Evolutionary conservation across 2,888 invertebrate genomes (phyloP), one percentile per base, ranked within the genome.

Genomic region (Ennomos fuscantarius): DNA sequence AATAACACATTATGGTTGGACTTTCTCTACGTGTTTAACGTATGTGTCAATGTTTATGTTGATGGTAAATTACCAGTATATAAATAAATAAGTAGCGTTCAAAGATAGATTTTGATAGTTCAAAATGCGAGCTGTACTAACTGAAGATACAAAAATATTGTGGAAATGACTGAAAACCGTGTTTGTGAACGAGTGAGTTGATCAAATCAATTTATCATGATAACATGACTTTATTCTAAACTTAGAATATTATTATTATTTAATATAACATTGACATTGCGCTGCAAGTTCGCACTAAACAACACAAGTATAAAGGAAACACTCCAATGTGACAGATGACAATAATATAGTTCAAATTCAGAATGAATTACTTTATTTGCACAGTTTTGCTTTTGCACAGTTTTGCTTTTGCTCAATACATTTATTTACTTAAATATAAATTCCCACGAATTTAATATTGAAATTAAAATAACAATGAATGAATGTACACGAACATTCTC

Each of bases 61-160:
- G 36, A 51, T 24, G 24, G 39, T 51, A 50, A 53, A 60, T 60
- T 52, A 41, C 24, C 36, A 47, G 24, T 49, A 12, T 12, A 46
- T 55, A 9, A 41, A 39, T 43, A 11, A 35, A 11, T 32, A 8
- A 35, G 9, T 42, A 15, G 24, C 2, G 1, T 5, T 6, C 6
- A 24, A 1, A 24, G 24, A 0, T 24, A 6, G 24, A 24, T 24
- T 2, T 24, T 24, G 6, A 24, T 24, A 6, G 6, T 24, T 24
- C 6, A 6, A 3, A 6, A 24, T 24, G 24, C 24, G 24, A 24
- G 24, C 24, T 24, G 24, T 24, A 24, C 24, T 3, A 24, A 24
- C 24, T 24, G 6, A 24, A 24, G 5, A 24, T 24, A 34, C 5
- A 8, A 31, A 49, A 11, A 34, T 32, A 15, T n/a, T 1, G 13